Evolutionary conservation across 2,888 invertebrate genomes (phyloP).

Genomic region (Eilema griseolum): DNA sequence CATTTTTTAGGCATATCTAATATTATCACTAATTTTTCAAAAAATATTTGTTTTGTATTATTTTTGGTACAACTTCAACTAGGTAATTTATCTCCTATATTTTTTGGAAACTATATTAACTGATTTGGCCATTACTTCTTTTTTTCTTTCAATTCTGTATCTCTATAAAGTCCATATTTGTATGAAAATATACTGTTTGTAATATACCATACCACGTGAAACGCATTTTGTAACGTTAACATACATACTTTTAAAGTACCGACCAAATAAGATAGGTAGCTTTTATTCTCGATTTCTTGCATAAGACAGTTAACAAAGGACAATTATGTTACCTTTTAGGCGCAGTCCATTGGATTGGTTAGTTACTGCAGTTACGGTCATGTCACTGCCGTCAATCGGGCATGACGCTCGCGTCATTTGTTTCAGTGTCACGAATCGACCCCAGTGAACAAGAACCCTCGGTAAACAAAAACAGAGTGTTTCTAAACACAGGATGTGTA

Average conservation of each 20-base stretch:
- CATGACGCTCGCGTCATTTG: constrained; percentile 74
- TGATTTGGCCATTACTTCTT: too few species aligned
- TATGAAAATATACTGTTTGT: too few species aligned
- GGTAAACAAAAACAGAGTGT: constrained; percentile 75
- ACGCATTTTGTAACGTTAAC: too few species aligned
- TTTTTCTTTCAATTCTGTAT: too few species aligned
- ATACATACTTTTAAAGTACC: too few species aligned
- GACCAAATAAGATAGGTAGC: neutral
- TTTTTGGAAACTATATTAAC: too few species aligned
- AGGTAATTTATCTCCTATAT: too few species aligned
- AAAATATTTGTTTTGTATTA: neutral
- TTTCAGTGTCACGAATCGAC: constrained; percentile 75
- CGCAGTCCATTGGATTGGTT: constrained; percentile 31
- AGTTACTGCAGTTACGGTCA: constrained; percentile 52
- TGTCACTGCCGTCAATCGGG: constrained; percentile 68
- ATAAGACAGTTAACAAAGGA: neutral
- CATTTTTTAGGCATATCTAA: neutral
- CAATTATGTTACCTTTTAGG: constrained; percentile 11
- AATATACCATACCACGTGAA: too few species aligned
- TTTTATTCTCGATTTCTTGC: neutral
- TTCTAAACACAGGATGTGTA: constrained; percentile 64
- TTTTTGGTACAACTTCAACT: too few species aligned
- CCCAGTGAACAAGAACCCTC: constrained; percentile 62
- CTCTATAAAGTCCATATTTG: too few species aligned
- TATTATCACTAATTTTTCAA: neutral